Evolutionary conservation across 2,888 invertebrate genomes (phyloP).

Genomic region (Tenodera sinensis): DNA sequence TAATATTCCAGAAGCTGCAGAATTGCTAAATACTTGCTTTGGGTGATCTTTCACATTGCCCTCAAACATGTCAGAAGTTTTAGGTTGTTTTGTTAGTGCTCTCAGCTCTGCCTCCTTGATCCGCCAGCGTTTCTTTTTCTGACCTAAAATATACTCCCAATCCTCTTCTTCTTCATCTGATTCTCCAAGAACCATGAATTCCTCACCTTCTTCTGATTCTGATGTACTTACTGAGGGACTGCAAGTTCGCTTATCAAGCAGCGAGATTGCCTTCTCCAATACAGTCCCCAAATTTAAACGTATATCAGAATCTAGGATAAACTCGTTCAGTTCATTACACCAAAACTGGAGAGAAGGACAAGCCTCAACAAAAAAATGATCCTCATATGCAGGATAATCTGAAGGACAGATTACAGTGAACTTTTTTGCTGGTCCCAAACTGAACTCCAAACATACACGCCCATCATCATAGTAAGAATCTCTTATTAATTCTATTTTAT

Average conservation of each 20-base stretch:
- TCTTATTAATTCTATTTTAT: not conserved
- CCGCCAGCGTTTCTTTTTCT: slow-evolving; percentile 32
- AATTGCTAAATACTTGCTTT: slow-evolving; percentile 41
- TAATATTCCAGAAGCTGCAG: slow-evolving; percentile 42
- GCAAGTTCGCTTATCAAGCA: slow-evolving; percentile 13
- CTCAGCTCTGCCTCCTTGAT: slow-evolving; percentile 32
- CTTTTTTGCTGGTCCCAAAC: slow-evolving; percentile 22
- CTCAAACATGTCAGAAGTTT: slow-evolving; percentile 32
- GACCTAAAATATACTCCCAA: slow-evolving; percentile 26
- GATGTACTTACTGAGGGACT: slow-evolving; percentile 20
- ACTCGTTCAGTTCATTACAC: slow-evolving; percentile 35
- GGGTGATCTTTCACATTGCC: slow-evolving; percentile 31
- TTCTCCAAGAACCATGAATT: slow-evolving; percentile 23
- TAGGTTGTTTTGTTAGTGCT: slow-evolving; percentile 30
- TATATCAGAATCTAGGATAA: slow-evolving; percentile 29
- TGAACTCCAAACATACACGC: slow-evolving; percentile 27
- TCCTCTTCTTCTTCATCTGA: slow-evolving; percentile 29
- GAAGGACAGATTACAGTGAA: slow-evolving; percentile 30
- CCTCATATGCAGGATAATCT: slow-evolving; percentile 32
- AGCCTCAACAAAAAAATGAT: slow-evolving; percentile 34
- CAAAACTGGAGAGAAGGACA: slow-evolving; percentile 31
- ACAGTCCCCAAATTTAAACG: slow-evolving; percentile 25
- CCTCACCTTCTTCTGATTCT: slow-evolving; percentile 25
- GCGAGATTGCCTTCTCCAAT: slow-evolving; percentile 27
- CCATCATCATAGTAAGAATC: slow-evolving; percentile 29